phyloP scores from a whole-genome alignment of 1,140 invertebrate species.

The Lineus longissimus region DNA sequence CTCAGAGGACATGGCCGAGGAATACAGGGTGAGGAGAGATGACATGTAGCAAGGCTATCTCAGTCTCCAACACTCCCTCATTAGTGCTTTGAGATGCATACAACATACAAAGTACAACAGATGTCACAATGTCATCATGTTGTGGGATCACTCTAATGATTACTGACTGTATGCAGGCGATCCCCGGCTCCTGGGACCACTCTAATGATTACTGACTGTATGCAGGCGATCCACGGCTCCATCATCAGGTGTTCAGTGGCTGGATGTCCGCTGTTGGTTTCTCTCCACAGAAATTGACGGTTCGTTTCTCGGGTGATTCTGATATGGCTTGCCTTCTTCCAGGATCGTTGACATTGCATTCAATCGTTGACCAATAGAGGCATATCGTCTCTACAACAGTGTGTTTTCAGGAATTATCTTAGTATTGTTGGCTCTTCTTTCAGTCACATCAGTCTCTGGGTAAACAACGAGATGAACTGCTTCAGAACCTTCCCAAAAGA shows the following conservation, averaged over 20 bases:
- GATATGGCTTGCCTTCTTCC: too few species aligned
- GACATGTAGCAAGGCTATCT: neutral
- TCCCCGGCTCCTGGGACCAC: neutral
- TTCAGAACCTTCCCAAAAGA: conserved; percentile 7
- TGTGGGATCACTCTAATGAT: neutral
- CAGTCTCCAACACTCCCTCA: neutral
- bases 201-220: neutral
- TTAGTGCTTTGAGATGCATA: neutral
- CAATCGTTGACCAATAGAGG: too few species aligned
- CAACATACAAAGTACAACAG: neutral
- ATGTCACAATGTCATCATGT: neutral
- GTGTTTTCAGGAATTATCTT: too few species aligned
- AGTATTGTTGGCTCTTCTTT: too few species aligned
- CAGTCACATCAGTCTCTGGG: too few species aligned
- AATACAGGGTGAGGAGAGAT: conserved; percentile 5
- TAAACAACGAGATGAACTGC: neutral
- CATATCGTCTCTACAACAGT: too few species aligned
- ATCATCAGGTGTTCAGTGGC: too few species aligned
- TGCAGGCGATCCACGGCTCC: too few species aligned
- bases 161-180: neutral
- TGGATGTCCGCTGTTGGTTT: too few species aligned
- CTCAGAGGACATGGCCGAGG: conserved; percentile 11
- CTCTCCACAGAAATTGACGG: too few species aligned
- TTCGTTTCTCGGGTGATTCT: too few species aligned
- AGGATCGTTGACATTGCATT: too few species aligned